A percentile compares a stretch with the other conserved stretches of the same genome.
phyloP scores from a whole-genome alignment of 1,140 invertebrate species.

The Schmidtea mediterranea region DNA sequence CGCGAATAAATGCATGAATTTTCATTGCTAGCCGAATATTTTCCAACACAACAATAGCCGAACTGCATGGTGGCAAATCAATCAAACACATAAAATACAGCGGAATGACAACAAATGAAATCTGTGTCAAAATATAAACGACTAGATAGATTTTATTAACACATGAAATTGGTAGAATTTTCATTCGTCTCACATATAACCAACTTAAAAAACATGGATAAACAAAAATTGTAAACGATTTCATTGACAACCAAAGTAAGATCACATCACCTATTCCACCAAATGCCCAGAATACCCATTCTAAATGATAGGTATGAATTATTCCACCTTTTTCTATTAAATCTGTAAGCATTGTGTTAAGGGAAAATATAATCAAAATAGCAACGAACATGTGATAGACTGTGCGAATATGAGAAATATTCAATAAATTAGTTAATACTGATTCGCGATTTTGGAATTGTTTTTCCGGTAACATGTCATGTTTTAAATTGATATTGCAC shows the following conservation, averaged over 20 bases:
- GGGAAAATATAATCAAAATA: constrained; percentile 42
- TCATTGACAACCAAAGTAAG: constrained; percentile 31
- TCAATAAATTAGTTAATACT: constrained; percentile 33
- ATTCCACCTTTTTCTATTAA: constrained; percentile 38
- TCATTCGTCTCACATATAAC: constrained; percentile 13
- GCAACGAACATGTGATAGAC: constrained; percentile 58
- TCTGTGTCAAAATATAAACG: constrained; percentile 8
- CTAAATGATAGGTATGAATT: constrained; percentile 18
- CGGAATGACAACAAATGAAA: constrained; percentile 30
- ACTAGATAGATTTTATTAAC: constrained; percentile 17
- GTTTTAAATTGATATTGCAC: not conserved
- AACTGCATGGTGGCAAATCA: constrained; percentile 34
- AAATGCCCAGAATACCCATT: constrained; percentile 31
- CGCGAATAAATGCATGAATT: constrained; percentile 44
- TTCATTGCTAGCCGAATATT: constrained; percentile 58
- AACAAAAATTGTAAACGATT: not conserved
- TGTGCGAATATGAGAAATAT: constrained; percentile 47
- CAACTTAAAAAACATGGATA: not conserved
- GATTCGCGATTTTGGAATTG: not conserved
- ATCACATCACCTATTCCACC: constrained; percentile 31
- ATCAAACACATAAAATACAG: constrained; percentile 27
- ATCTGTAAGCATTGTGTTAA: constrained; percentile 43
- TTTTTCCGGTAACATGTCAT: not conserved
- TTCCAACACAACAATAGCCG: constrained; percentile 11
- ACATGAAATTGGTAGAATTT: constrained; percentile 19